Conservation (phyloP, 2,797 vertebrate species). For the Distichodus sexfasciatus region DNA sequence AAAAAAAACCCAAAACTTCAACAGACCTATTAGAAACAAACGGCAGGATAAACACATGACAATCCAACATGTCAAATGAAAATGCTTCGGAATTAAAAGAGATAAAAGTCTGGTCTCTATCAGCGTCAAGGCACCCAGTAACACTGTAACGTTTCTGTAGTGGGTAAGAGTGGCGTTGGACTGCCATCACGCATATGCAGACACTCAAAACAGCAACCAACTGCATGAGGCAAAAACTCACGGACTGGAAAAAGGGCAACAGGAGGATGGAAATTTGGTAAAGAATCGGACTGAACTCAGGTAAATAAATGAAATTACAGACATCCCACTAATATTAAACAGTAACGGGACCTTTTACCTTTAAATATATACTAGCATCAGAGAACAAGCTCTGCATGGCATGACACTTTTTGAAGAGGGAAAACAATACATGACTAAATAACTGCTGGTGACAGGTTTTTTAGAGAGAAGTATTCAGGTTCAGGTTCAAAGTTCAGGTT, state of each 20-base stretch:
- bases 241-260: neutral
- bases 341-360: neutral
- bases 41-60: neutral
- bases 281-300: neutral
- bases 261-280: neutral
- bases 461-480: too few relatives aligned
- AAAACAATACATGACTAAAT: too few relatives aligned
- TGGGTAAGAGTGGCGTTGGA: constrained; percentile 38
- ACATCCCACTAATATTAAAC: neutral
- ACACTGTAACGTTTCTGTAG: constrained; percentile 22
- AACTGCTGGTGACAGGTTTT: too few relatives aligned
- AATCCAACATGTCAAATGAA: constrained; percentile 7
- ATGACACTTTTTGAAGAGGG: neutral
- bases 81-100: too few relatives aligned
- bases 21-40: constrained; percentile 12
- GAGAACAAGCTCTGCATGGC: neutral
- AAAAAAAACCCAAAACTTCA: neutral
- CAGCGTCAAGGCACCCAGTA: constrained; percentile 42
- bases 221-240: constrained; percentile 51
- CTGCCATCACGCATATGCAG: constrained; percentile 39
- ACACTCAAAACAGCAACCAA: constrained; percentile 37
- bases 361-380: neutral
- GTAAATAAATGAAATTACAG: neutral
- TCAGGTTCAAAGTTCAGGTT: too few relatives aligned
- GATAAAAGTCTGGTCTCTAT: constrained; percentile 37